Base-by-base conservation (phyloP, 1,140 invertebrate species). In the Danaus melanippus region DNA sequence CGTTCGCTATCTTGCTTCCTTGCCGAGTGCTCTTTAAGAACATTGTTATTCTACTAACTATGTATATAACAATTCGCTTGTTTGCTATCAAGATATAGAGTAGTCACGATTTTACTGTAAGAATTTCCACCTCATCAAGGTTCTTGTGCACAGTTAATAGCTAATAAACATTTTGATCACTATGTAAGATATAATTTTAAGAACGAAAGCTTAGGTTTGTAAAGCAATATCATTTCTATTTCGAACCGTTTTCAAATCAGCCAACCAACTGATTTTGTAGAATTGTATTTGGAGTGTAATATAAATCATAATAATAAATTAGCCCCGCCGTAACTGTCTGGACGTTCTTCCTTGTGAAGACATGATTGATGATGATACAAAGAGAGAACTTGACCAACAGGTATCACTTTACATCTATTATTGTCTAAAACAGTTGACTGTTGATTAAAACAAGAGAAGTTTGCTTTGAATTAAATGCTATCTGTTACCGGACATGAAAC, bases 401-500 rank as follows among this genome's bases (percentile, higher is more conserved):
- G 42, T 44, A 52, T 45, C 21, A 32, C 21, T 32, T 32, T 32
- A 32, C 21, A 32, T 32, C 21, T 46, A 46, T 8, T n/a, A 46
- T 8, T 46, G 1, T 10, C 12, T 10, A 46, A 4, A 32, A 32
- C 21, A 32, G 21, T 32, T 32, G 21, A 32, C 21, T 3, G 21
- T 32, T 32, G 21, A 32, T 1, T 32, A 32, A 32, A 32, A 32
- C 21, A 32, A 21, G 21, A 32, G 21, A 32, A 7, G 21, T 32
- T 32, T 32, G 21, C 21, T 32, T 32, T 32, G 21, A 32, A 32
- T 32, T 32, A 32, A 32, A 32, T 32, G 21, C 21, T 60, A 67
- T 66, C 63, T 70, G 69, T 75, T 79, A 74, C 77, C 77, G 79
- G 79, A 79, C 66, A 67, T 79, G 66, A 60, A 74, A 82, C 74